Percentiles rank a stretch among this genome's conserved stretches.
Evolutionary conservation across 2,113 vertebrate genomes (phyloP).

Genomic region (Ammodytes dubius): DNA sequence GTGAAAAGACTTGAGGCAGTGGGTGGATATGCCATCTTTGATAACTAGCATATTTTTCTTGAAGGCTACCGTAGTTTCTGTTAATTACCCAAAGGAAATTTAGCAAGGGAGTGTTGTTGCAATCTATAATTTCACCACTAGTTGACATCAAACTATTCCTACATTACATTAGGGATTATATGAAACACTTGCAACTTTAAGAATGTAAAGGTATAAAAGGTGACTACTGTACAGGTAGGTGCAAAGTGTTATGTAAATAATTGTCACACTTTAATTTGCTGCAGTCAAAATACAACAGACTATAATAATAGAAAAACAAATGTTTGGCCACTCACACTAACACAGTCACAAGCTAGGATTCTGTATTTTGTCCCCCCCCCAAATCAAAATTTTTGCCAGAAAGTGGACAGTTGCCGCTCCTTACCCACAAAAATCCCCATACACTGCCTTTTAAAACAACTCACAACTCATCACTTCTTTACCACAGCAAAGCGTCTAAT

Average conservation of each 20-base stretch:
- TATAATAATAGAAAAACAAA: not conserved
- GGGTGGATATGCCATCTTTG: too few relatives aligned
- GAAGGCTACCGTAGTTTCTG: too few relatives aligned
- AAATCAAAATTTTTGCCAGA: slow-evolving; percentile 26
- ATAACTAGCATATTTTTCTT: too few relatives aligned
- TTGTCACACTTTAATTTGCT: not conserved
- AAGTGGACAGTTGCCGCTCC: not conserved
- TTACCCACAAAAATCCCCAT: not conserved
- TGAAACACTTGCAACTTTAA: too few relatives aligned
- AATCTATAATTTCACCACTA: too few relatives aligned
- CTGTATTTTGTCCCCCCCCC: not conserved
- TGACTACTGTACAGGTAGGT: too few relatives aligned
- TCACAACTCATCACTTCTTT: slow-evolving; percentile 40
- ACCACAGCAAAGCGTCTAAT: slow-evolving; percentile 41
- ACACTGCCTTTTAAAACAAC: not conserved
- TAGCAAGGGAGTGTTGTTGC: too few relatives aligned
- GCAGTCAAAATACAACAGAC: not conserved
- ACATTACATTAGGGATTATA: too few relatives aligned
- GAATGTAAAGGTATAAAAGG: too few relatives aligned
- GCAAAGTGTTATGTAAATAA: not conserved
- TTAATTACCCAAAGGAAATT: too few relatives aligned
- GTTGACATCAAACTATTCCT: too few relatives aligned
- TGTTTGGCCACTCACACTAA: not conserved
- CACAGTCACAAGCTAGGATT: not conserved
- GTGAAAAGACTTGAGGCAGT: too few relatives aligned